These are phyloP conservation scores for Eurypyga helias DNA, from an alignment of 2,113 vertebrate genomes.

Conservation along the genomic window DNA sequence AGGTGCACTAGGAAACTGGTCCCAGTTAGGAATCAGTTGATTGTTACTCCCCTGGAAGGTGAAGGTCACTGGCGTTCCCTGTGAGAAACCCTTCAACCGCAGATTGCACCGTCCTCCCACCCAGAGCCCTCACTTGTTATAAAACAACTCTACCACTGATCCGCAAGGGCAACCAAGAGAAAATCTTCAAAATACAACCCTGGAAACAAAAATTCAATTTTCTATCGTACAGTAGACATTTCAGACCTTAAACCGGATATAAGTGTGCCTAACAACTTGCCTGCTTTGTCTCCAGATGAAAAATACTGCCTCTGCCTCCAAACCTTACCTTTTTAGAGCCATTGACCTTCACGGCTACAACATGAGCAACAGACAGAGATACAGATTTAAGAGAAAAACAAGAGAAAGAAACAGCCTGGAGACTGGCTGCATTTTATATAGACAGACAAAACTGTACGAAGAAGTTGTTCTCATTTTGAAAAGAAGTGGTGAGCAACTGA, in stretches of 20 bases:
- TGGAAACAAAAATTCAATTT: constrained; percentile 1
- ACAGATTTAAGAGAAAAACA: not conserved
- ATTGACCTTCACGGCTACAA: not conserved
- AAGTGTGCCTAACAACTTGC: not conserved
- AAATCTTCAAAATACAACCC: constrained; percentile 1
- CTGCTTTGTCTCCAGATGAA: constrained; percentile 3
- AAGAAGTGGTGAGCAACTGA: not conserved
- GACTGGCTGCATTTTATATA: not conserved
- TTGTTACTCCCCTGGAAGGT: not conserved
- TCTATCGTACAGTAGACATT: not conserved
- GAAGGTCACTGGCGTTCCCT: not conserved
- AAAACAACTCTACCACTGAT: not conserved
- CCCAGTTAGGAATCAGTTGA: not conserved
- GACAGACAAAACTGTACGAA: not conserved
- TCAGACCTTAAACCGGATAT: not conserved
- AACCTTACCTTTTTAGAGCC: not conserved
- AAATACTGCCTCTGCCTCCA: not conserved
- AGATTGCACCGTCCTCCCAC: not conserved
- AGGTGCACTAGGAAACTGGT: not conserved
- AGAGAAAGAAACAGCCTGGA: not conserved
- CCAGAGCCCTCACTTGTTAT: not conserved
- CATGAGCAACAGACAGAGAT: not conserved
- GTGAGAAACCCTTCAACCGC: not conserved
- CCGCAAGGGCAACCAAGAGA: not conserved
- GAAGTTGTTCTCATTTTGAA: constrained; percentile 11